Percentiles rank a stretch among this genome's conserved stretches.
Conservation (phyloP, 2,888 invertebrate species). For the Nemotelus pantherinus region DNA sequence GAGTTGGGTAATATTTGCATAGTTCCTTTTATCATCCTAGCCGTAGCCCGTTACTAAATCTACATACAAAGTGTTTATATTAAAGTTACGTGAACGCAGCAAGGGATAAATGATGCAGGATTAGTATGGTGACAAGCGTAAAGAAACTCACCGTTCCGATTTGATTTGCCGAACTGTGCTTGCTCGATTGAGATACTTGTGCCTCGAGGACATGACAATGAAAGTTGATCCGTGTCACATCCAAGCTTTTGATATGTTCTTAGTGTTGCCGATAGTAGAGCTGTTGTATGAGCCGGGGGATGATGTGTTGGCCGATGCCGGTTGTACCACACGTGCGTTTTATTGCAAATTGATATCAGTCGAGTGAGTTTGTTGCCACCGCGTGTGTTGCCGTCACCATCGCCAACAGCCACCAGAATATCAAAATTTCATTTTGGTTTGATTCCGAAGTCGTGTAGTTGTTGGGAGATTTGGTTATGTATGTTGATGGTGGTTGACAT, state of each 20-base stretch:
- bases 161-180: constrained; percentile 76
- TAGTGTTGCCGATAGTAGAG: constrained; percentile 88
- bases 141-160: constrained; percentile 60
- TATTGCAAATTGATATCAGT: not conserved
- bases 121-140: not conserved
- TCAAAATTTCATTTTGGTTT: too few relatives aligned
- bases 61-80: too few relatives aligned
- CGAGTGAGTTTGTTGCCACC: too few relatives aligned
- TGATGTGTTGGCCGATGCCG: not conserved
- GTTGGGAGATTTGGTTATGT: too few relatives aligned
- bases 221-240: constrained; percentile 90
- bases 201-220: constrained; percentile 89
- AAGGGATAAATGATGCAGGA: not conserved
- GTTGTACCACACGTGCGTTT: constrained; percentile 1
- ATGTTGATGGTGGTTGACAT: too few relatives aligned
- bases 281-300: constrained; percentile 65
- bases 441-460: too few relatives aligned
- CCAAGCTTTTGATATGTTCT: constrained; percentile 91
- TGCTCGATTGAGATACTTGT: constrained; percentile 91
- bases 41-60: too few relatives aligned
- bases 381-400: too few relatives aligned
- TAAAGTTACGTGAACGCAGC: too few relatives aligned
- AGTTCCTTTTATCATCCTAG: too few relatives aligned
- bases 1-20: too few relatives aligned
- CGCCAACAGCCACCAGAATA: too few relatives aligned